Evolutionary conservation across 2,113 vertebrate genomes (phyloP).

Genomic region (Pipa parva): DNA sequence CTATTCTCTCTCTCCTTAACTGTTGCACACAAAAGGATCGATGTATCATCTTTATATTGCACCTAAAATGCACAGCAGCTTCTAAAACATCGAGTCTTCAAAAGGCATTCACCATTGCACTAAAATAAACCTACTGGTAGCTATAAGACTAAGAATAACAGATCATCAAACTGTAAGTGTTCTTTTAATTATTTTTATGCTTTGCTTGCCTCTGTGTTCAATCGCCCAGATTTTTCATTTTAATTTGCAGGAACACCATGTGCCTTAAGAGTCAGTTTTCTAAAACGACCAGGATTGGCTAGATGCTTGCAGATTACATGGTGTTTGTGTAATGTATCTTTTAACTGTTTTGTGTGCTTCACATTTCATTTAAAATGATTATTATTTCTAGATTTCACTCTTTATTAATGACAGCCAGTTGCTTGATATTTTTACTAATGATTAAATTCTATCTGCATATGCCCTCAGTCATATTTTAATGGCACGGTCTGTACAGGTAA

Average conservation of each 20-base stretch:
- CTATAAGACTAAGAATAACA: slow-evolving; percentile 37
- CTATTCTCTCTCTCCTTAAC: slow-evolving; percentile 7
- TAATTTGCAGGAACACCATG: slow-evolving; percentile 38
- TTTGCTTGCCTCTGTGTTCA: slow-evolving; percentile 36
- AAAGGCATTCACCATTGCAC: slow-evolving; percentile 14
- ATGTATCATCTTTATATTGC: slow-evolving; percentile 33
- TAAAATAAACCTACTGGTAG: slow-evolving; percentile 39
- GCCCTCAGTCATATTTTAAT: neutral
- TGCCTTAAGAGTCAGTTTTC: slow-evolving; percentile 27
- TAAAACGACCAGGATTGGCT: slow-evolving; percentile 32
- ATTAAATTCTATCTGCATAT: no score
- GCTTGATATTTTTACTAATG: neutral
- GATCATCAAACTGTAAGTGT: slow-evolving; percentile 39
- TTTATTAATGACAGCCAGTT: neutral
- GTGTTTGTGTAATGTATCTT: slow-evolving; percentile 16
- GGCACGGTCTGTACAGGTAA: neutral
- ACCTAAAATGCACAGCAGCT: slow-evolving; percentile 12
- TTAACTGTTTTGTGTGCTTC: slow-evolving; percentile 11
- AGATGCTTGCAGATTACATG: slow-evolving; percentile 13
- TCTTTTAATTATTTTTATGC: slow-evolving; percentile 44
- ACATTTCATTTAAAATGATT: neutral
- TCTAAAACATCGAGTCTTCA: neutral
- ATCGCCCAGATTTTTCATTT: slow-evolving; percentile 42
- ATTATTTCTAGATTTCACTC: neutral
- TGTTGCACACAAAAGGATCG: slow-evolving; percentile 11